Percentiles rank a stretch among this genome's conserved stretches.
These are phyloP conservation scores for Nasonia oneida DNA, from an alignment of 2,888 invertebrate species.

Conservation along the genomic window DNA sequence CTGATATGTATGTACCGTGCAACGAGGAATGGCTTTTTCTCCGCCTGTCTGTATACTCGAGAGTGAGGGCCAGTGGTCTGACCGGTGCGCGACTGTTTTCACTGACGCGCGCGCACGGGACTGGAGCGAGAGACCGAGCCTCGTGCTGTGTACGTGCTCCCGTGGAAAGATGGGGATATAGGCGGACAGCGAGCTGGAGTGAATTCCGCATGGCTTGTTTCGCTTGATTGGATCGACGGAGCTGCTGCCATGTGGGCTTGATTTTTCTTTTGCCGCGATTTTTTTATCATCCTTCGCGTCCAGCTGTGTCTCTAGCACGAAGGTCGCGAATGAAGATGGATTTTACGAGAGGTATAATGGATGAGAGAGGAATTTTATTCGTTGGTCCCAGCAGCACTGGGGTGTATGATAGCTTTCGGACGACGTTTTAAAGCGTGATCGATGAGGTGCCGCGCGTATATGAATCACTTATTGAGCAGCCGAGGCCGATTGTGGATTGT, in stretches of 20 bases:
- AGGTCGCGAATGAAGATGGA: not conserved
- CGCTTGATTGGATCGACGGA: conserved; percentile 39
- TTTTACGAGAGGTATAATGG: not conserved
- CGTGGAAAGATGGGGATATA: not conserved
- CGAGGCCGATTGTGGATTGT: too few species aligned
- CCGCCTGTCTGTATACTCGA: not conserved
- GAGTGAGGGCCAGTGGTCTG: not conserved
- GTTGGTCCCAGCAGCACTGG: not conserved
- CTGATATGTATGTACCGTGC: not conserved
- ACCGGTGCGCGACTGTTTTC: conserved; percentile 10
- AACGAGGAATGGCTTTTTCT: not conserved
- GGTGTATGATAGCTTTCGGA: not conserved
- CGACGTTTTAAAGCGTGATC: not conserved
- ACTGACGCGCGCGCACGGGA: not conserved
- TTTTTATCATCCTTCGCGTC: not conserved
- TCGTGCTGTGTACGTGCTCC: not conserved
- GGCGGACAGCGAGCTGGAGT: not conserved
- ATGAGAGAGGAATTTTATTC: not conserved
- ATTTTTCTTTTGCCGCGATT: not conserved
- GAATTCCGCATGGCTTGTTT: conserved; percentile 43
- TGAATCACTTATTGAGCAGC: too few species aligned
- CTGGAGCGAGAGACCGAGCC: not conserved
- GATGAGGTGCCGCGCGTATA: not conserved
- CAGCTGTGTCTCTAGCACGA: too few species aligned
- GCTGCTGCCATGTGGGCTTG: not conserved